Evolutionary conservation across 2,888 invertebrate species (phyloP), one percentile per base, ranked within the genome.

Genomic region (Cataglyphis albicans): DNA sequence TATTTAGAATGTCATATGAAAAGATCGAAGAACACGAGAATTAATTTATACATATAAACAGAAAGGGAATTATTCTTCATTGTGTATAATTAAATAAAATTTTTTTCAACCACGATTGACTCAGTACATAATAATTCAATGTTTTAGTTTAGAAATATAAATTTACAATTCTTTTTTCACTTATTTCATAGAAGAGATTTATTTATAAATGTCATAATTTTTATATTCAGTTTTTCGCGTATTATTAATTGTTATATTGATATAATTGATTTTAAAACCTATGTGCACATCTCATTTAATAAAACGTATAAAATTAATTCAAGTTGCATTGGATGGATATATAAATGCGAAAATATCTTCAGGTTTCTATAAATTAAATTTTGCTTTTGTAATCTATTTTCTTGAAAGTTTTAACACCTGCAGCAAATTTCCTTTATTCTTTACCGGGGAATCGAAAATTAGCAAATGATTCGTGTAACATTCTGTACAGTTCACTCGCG

Each of bases 1-100:
- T 94, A 70, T 21, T 35, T 38, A 2, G 18, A 41, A n/a, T 61
- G n/a, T 59, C 38, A 3, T 25, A 7, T 21, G 9, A 18, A 52
- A 21, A 38, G 7, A 10, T 59, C 63, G 52, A 68, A 52, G 55
- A 9, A 32, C 21, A 52, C 29, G 4, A 12, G 29, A 35, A 29
- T 32, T 35, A 25, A 55, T 38, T 25, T 38, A 18, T 35, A 6
- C 5, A 0, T 35, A 6, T 3, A 32, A 44, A 10, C 9, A 5
- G n/a, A 41, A 21, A 29, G 15, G 10, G 7, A 18, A 52, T 2
- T 52, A 52, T 7, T 52, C 7, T n/a, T 52, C 7, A 5, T 7
- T 2, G 15, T 44, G 35, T 44, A 18, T 44, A 44, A 44, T 44
- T 44, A 44, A 44, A 44, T 44, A 15, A 12, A 44, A 48, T 48